Percentiles rank a stretch among this genome's conserved stretches.
Conservation (phyloP, 2,113 vertebrate species). For the Amblyornis subalaris region DNA sequence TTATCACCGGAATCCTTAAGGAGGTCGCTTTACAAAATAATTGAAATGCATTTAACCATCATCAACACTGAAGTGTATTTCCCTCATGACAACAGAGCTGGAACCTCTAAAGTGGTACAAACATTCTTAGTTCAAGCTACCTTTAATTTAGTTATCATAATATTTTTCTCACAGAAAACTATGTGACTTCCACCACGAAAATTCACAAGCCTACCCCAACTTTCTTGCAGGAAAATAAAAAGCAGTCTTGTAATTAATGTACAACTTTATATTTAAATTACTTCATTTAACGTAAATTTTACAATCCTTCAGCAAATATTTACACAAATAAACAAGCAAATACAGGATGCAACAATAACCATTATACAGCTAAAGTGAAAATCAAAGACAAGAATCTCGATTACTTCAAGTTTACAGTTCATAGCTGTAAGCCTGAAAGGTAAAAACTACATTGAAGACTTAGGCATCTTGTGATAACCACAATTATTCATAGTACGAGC, state of each 20-base stretch:
- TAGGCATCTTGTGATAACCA: not conserved
- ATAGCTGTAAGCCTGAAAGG: not conserved
- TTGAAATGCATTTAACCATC: not conserved
- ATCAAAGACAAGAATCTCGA: not conserved
- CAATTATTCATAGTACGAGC: not conserved
- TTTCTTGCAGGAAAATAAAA: not conserved
- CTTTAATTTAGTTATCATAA: not conserved
- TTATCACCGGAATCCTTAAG: not conserved
- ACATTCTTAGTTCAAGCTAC: not conserved
- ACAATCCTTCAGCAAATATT: not conserved
- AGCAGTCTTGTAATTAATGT: not conserved
- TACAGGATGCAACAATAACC: not conserved
- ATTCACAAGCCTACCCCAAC: not conserved
- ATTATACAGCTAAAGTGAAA: not conserved
- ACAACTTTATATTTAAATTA: not conserved
- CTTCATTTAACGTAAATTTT: not conserved
- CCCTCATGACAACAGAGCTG: not conserved
- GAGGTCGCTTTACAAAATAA: not conserved
- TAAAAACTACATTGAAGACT: not conserved
- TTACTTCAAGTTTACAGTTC: not conserved
- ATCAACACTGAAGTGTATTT: not conserved
- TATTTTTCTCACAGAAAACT: not conserved
- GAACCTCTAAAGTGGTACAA: not conserved
- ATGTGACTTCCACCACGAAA: not conserved
- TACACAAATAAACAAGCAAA: not conserved